phyloP scores from a whole-genome alignment of 2,888 invertebrate genomes.

The Embidobia sp. region DNA sequence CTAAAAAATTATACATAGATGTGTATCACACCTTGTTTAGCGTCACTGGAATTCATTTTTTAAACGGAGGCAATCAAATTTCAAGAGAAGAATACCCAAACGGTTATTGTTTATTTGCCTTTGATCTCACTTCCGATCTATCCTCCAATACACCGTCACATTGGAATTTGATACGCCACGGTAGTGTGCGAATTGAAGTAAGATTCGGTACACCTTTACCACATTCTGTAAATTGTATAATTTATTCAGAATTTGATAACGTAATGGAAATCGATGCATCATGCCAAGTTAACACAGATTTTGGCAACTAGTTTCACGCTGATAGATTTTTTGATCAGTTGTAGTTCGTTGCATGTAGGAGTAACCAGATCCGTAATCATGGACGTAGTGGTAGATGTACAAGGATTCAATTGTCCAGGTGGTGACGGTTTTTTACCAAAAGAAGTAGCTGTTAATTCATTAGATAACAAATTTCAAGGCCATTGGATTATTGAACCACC shows the following conservation, averaged over 20 bases:
- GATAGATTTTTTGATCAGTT: background rate
- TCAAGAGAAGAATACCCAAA: slow-evolving; percentile 49
- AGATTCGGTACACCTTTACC: slow-evolving; percentile 65
- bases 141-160: slow-evolving; percentile 59
- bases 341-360: background rate
- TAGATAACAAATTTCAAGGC: background rate
- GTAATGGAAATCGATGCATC: slow-evolving; percentile 69
- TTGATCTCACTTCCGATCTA: slow-evolving; percentile 70
- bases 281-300: slow-evolving; percentile 27
- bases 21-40: slow-evolving; percentile 70
- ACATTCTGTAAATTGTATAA: slow-evolving; percentile 52
- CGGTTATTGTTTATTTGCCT: slow-evolving; percentile 67
- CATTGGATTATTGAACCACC: slow-evolving; percentile 19
- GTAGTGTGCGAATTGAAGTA: slow-evolving; percentile 68
- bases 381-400: slow-evolving; percentile 21
- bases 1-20: slow-evolving; percentile 53
- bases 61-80: slow-evolving; percentile 64
- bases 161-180: slow-evolving; percentile 64
- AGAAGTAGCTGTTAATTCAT: slow-evolving; percentile 1
- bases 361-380: background rate
- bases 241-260: slow-evolving; percentile 72
- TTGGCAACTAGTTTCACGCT: slow-evolving; percentile 13
- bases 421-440: slow-evolving; percentile 10
- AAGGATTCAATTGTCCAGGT: background rate
- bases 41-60: slow-evolving; percentile 63